These are phyloP conservation scores for Netelia melanura DNA, from an alignment of 2,888 invertebrate genomes.

Conservation along the genomic window DNA sequence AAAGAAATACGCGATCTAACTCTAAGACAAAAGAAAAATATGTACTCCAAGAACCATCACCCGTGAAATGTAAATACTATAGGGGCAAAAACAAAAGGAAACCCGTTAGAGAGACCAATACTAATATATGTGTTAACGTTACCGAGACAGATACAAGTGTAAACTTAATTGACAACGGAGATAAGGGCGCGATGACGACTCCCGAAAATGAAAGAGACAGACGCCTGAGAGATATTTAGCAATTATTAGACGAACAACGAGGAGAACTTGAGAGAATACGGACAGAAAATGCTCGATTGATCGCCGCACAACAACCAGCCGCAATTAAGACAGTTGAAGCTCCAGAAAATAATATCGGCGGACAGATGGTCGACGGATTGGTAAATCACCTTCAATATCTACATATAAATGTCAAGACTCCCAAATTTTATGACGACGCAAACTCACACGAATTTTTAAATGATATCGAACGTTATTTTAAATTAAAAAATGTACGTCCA, in stretches of 20 bases:
- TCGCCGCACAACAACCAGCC: neutral
- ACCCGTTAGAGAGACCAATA: neutral
- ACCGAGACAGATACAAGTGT: neutral
- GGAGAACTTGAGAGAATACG: neutral
- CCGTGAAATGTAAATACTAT: neutral
- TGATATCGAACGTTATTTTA: slow-evolving; percentile 39
- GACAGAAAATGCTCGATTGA: neutral
- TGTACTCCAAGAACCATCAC: neutral
- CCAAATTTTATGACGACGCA: slow-evolving; percentile 14
- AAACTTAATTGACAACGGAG: neutral
- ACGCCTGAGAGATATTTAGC: neutral
- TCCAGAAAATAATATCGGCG: slow-evolving; percentile 5
- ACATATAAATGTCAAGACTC: slow-evolving; percentile 41
- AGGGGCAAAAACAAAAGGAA: neutral
- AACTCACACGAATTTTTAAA: slow-evolving; percentile 49
- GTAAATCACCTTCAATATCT: slow-evolving; percentile 34
- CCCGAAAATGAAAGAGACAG: neutral
- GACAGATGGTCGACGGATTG: slow-evolving; percentile 30
- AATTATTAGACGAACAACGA: neutral
- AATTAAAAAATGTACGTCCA: slow-evolving; percentile 38
- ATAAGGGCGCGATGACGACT: neutral
- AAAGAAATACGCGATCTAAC: neutral
- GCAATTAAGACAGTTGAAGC: neutral
- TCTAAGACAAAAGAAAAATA: neutral
- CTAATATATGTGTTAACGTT: neutral